These are phyloP conservation scores for Bubo scandiacus DNA, from an alignment of 2,113 vertebrate genomes.

Conservation along the genomic window DNA sequence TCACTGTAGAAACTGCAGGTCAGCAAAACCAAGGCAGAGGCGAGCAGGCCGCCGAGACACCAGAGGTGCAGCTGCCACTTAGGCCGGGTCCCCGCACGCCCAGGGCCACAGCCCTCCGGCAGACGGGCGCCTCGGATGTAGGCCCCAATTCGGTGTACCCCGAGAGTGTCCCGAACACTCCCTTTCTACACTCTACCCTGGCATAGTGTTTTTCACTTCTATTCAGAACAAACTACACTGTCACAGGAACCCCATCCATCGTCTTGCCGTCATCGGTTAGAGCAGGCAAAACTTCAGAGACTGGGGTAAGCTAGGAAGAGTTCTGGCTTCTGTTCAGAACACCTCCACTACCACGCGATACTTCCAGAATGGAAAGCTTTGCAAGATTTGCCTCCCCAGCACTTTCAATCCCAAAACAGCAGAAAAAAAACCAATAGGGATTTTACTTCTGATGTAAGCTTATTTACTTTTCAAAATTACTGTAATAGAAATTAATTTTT, in stretches of 20 bases:
- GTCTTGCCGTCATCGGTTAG: background rate
- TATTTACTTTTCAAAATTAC: background rate
- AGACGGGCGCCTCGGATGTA: rapidly evolving
- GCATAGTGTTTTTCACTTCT: background rate
- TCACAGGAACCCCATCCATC: background rate
- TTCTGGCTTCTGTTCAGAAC: too few relatives aligned
- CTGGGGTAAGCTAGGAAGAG: rapidly evolving
- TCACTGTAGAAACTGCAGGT: background rate
- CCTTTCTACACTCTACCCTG: background rate
- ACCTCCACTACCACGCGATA: rapidly evolving
- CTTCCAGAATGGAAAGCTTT: background rate
- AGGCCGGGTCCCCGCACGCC: rapidly evolving
- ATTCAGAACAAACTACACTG: background rate
- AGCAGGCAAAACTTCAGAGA: background rate
- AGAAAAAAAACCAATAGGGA: background rate
- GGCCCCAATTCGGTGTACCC: rapidly evolving
- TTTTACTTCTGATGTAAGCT: background rate
- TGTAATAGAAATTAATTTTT: background rate
- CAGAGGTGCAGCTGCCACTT: background rate
- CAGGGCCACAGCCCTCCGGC: background rate
- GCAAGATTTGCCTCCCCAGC: background rate
- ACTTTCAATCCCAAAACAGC: background rate
- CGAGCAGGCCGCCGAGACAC: background rate
- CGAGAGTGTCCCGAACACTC: background rate
- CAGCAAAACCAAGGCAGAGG: background rate